Percentiles rank a stretch among this genome's conserved stretches.
These are phyloP conservation scores for Zaprionus obscuricornis DNA, from an alignment of 2,888 invertebrate species.

Conservation along the genomic window DNA sequence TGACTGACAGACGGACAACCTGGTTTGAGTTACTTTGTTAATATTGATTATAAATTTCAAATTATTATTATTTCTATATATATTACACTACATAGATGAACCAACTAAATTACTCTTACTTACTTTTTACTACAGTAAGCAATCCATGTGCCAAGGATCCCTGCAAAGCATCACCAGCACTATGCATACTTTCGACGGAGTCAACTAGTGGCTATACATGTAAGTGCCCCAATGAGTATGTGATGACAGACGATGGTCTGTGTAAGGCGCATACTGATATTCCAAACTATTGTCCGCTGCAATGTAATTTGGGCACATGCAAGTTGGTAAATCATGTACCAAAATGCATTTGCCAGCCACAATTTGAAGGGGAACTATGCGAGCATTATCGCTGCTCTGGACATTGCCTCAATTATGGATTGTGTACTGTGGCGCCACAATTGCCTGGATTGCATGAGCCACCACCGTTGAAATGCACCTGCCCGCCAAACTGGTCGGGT, in stretches of 20 bases:
- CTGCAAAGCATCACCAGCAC: constrained; percentile 86
- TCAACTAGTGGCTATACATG: constrained; percentile 83
- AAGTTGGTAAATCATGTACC: constrained; percentile 84
- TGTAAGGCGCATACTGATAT: constrained; percentile 80
- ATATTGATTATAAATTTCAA: neutral
- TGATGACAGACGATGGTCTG: constrained; percentile 76
- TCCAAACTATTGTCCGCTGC: constrained; percentile 84
- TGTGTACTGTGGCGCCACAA: constrained; percentile 84
- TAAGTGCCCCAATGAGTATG: constrained; percentile 85
- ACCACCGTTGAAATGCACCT: constrained; percentile 85
- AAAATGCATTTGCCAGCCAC: constrained; percentile 87
- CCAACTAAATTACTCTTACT: too few relatives aligned
- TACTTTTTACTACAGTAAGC: constrained; percentile 72
- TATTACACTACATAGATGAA: too few relatives aligned
- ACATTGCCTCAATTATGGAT: constrained; percentile 87
- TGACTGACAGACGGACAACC: too few relatives aligned
- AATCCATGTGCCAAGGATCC: constrained; percentile 86
- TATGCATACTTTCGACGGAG: constrained; percentile 85
- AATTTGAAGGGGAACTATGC: constrained; percentile 88
- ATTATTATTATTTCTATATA: neutral
- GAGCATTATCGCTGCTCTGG: constrained; percentile 88
- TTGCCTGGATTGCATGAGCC: constrained; percentile 76
- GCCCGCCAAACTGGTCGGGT: constrained; percentile 87
- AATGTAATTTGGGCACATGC: constrained; percentile 87
- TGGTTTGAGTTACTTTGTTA: too few relatives aligned